phyloP scores from a whole-genome alignment of 2,113 vertebrate genomes.

The Eudyptes chrysolophus region DNA sequence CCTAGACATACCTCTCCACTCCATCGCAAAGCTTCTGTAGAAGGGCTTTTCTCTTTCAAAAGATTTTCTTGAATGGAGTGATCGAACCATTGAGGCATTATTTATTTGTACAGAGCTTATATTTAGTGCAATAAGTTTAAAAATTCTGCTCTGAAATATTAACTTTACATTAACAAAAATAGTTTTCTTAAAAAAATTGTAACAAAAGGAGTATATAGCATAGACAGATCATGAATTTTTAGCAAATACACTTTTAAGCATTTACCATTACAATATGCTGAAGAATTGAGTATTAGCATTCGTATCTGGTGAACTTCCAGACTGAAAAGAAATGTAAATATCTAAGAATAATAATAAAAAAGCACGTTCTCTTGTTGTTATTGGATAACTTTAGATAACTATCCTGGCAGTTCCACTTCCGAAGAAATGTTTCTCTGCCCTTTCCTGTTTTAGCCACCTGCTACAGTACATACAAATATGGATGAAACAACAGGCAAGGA shows the following conservation, averaged over 20 bases:
- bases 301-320: conserved; percentile 73
- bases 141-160: conserved; percentile 84
- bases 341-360: background rate
- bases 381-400: conserved; percentile 57
- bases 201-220: conserved; percentile 82
- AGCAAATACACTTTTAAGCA: conserved; percentile 79
- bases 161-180: conserved; percentile 85
- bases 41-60: conserved; percentile 71
- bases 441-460: conserved; percentile 44
- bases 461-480: conserved; percentile 46
- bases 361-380: conserved; percentile 55
- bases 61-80: conserved; percentile 72
- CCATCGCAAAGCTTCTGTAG: conserved; percentile 53
- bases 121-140: conserved; percentile 85
- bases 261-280: conserved; percentile 76
- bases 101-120: conserved; percentile 73
- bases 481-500: conserved; percentile 41
- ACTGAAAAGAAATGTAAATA: conserved; percentile 57
- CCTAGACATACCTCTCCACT: conserved; percentile 28
- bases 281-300: conserved; percentile 77
- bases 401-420: conserved; percentile 49
- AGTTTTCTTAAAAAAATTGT: conserved; percentile 82
- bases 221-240: conserved; percentile 79
- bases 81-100: conserved; percentile 72
- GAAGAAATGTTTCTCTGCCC: conserved; percentile 64